Conservation (phyloP, 2,888 invertebrate genomes). For the Amorpha juglandis region DNA sequence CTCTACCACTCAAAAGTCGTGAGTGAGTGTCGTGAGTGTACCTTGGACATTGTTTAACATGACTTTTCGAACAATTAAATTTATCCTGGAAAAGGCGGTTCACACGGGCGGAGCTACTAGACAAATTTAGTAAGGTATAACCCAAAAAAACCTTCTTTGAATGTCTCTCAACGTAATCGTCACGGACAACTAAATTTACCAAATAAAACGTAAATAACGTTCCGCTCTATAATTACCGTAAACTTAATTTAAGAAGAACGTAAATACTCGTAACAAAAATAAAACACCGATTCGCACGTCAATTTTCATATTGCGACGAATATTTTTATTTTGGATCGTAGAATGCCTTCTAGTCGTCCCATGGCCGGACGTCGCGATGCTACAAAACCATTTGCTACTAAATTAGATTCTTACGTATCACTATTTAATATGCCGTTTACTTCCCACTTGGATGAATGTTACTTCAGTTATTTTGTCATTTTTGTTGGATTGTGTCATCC, state of each 20-base stretch:
- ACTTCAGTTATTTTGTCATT: not conserved
- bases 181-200: not conserved
- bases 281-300: slow-evolving; percentile 1
- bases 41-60: too few species aligned
- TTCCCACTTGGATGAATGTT: not conserved
- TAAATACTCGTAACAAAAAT: slow-evolving; percentile 16
- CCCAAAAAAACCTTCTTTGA: too few species aligned
- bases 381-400: not conserved
- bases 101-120: too few species aligned
- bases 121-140: too few species aligned
- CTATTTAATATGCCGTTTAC: not conserved
- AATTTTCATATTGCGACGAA: slow-evolving; percentile 9
- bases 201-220: not conserved
- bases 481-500: too few species aligned
- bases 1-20: too few species aligned
- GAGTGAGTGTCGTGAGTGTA: too few species aligned
- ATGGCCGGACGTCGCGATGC: slow-evolving; percentile 10
- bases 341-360: not conserved
- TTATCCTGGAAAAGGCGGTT: too few species aligned
- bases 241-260: slow-evolving; percentile 6
- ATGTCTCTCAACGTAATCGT: not conserved
- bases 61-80: too few species aligned
- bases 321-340: slow-evolving; percentile 7
- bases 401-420: not conserved
- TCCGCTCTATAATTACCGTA: not conserved